Base-by-base conservation (phyloP, 2,113 vertebrate genomes). In the Forbesichthys agassizii region DNA sequence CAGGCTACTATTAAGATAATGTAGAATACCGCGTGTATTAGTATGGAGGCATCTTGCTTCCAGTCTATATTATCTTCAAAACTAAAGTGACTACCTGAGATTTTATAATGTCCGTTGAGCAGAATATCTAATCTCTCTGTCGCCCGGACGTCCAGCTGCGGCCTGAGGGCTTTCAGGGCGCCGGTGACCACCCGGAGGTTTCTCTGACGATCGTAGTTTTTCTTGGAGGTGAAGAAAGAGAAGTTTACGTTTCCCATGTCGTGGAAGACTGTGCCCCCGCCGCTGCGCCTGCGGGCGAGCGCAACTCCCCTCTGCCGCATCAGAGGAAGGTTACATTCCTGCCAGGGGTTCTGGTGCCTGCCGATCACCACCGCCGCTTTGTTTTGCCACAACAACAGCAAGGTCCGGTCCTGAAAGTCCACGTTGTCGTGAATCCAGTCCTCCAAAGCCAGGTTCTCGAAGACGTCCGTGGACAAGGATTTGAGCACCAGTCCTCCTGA, bases 301-400 rank as follows among this genome's bases (percentile, higher is more conserved):
- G 92, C 90, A 65, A 98, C 79, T 0, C 89, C 94, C 9, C 82
- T 86, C 67, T 89, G 84, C 80, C 93, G 91, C 92, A 96, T 83
- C 0, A 94, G 76, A 8, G 68, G 78, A 53, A 98, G 90, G 85
- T 95, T 88, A 69, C 96, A 96, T 80, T 99, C 97, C 55, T 92
- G 91, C 97, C 97, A 99, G 0, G 97, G 96, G 84, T 99, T 99
- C 85, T 99, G 98, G 74, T 99, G 97, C 51, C 97, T 93, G 0
- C 98, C 98, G 9, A 99, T 95, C 55, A 99, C 96, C 66, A 98
- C 94, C 0, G 92, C 80, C 0, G 96, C 91, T 8, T 82, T 83
- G 87, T 97, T 99, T 84, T 93, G 93, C 95, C 98, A 99, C 3
- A 99, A 79, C 65, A 97, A 92, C 36, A 99, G 93, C 61, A 97